phyloP scores from a whole-genome alignment of 2,797 vertebrate species.

The Margarornis squamiger region DNA sequence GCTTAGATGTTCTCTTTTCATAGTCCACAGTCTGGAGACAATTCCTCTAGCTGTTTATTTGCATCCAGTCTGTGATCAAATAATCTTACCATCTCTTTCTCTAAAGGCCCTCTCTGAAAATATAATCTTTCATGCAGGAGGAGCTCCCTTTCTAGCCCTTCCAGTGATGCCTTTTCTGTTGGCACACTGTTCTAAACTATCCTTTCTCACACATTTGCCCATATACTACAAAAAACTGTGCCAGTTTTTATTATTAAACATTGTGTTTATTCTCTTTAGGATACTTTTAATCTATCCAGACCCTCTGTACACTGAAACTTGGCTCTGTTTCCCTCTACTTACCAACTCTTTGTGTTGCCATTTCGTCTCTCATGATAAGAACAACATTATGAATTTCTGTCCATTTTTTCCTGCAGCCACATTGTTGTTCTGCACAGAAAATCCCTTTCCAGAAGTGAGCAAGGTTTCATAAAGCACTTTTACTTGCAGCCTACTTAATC shows the following conservation, averaged over 20 bases:
- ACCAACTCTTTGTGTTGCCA: background rate
- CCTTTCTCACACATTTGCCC: background rate
- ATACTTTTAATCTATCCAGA: background rate
- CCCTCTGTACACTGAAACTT: background rate
- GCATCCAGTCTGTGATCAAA: background rate
- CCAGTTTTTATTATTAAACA: background rate
- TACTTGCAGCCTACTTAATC: background rate
- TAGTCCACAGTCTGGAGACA: background rate
- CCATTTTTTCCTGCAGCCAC: background rate
- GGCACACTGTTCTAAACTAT: background rate
- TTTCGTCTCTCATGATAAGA: background rate
- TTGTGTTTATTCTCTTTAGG: background rate
- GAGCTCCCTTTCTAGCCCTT: background rate
- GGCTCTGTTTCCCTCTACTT: background rate
- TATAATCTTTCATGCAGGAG: background rate
- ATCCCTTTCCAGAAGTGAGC: background rate
- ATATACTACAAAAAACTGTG: background rate
- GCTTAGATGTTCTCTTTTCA: background rate
- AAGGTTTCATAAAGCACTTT: background rate
- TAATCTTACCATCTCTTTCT: background rate
- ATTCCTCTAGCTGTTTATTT: background rate
- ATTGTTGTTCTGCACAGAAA: fast-evolving
- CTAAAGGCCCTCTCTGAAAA: background rate
- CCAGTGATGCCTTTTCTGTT: background rate
- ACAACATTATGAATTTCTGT: background rate